Percentiles rank a stretch among this genome's conserved stretches.
These are phyloP conservation scores for Bombyx huttoni DNA, from an alignment of 2,888 invertebrate species.

Conservation along the genomic window DNA sequence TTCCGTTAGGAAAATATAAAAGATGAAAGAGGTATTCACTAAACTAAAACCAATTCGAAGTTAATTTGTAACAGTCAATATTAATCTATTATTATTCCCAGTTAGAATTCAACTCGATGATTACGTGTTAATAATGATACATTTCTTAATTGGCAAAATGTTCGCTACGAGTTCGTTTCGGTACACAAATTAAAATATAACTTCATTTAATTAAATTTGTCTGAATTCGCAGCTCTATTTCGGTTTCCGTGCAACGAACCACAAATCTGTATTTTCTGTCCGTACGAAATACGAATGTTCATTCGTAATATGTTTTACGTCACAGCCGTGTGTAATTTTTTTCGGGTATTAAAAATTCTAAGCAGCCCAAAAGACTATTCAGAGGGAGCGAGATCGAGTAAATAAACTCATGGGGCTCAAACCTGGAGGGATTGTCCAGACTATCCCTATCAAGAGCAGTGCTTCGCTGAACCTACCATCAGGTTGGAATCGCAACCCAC, in stretches of 20 bases:
- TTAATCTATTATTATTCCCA: not conserved
- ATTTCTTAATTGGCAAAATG: not conserved
- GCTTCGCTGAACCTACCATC: no score
- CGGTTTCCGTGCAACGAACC: not conserved
- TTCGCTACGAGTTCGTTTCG: not conserved
- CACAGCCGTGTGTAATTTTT: not conserved
- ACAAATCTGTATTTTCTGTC: not conserved
- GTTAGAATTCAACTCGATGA: no score
- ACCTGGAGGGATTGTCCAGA: no score
- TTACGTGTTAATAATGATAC: not conserved
- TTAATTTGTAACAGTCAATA: not conserved
- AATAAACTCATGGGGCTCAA: no score
- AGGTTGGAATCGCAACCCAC: no score
- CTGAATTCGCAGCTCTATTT: not conserved
- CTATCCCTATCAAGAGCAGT: no score
- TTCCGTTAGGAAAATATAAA: no score
- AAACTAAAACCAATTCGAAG: not conserved
- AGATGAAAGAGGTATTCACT: no score
- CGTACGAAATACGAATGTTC: not conserved
- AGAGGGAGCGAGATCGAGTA: no score
- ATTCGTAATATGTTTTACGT: not conserved
- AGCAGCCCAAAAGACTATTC: no score
- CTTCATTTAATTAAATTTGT: not conserved
- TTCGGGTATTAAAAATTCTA: no score
- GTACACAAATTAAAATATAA: not conserved